Conservation (phyloP, 2,797 vertebrate species). For the Eidolon dupreanum region DNA sequence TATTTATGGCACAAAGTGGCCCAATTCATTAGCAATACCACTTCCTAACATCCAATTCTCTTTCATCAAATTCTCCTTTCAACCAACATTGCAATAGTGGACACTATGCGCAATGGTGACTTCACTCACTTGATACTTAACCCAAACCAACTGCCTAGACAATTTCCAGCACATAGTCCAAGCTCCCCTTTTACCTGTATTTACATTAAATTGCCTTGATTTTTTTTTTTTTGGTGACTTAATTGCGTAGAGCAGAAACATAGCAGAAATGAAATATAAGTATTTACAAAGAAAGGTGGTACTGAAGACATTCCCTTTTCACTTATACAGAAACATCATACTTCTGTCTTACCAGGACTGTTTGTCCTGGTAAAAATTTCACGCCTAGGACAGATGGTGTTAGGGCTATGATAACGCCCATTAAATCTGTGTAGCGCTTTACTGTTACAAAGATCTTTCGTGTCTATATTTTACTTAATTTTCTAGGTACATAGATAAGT, state of each 20-base stretch:
- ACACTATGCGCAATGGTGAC: background rate
- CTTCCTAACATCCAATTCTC: background rate
- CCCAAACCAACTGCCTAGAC: background rate
- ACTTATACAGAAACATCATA: background rate
- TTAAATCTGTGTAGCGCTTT: background rate
- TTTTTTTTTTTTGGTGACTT: background rate
- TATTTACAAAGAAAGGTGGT: background rate
- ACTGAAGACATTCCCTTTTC: background rate
- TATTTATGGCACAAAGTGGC: background rate
- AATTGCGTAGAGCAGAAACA: background rate
- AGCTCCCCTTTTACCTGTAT: background rate
- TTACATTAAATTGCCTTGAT: background rate
- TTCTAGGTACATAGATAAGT: background rate
- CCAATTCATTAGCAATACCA: background rate
- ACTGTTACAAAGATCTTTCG: background rate
- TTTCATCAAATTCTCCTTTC: background rate
- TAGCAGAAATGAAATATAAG: background rate
- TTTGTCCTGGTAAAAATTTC: background rate
- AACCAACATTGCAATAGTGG: background rate
- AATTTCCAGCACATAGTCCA: background rate
- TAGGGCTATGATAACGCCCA: background rate
- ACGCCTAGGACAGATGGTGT: background rate
- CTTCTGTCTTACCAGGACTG: background rate
- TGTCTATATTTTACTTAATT: slow-evolving; percentile 12
- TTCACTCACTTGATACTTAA: background rate